A percentile compares a stretch with the other conserved stretches of the same genome.
Conservation (phyloP, 2,888 invertebrate species). For the Pecten maximus region DNA sequence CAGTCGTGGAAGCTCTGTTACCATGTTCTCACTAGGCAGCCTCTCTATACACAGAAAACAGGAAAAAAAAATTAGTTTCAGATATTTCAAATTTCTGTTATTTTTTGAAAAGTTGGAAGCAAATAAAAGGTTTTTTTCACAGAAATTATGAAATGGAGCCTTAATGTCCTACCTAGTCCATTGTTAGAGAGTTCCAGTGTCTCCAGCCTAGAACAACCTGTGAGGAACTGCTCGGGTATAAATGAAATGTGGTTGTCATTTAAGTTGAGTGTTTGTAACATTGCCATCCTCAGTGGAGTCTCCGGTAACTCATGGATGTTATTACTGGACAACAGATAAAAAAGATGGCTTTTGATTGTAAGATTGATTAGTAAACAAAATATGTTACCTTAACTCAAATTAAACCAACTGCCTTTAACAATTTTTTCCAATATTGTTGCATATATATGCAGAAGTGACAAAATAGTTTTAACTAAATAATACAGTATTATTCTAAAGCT, state of each 20-base stretch:
- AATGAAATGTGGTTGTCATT: constrained; percentile 71
- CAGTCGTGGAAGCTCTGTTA: constrained; percentile 65
- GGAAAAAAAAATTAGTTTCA: neutral
- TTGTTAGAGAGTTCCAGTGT: constrained; percentile 72
- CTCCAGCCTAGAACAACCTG: constrained; percentile 69
- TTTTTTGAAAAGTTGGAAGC: no score
- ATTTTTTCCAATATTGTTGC: no score
- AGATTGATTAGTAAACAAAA: neutral
- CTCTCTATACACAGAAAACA: constrained; percentile 64
- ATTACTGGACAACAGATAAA: constrained; percentile 75
- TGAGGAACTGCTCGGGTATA: constrained; percentile 73
- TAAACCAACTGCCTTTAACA: no score
- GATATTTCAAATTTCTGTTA: neutral
- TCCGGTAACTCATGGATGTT: constrained; percentile 64
- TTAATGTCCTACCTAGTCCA: constrained; percentile 67
- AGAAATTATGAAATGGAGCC: no score
- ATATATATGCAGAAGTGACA: no score
- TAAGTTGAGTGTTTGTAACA: constrained; percentile 70
- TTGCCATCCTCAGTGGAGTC: constrained; percentile 63
- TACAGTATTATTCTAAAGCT: no score
- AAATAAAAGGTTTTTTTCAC: neutral
- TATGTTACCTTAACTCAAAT: no score
- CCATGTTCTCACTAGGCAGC: constrained; percentile 71
- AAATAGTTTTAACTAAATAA: no score
- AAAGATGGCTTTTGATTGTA: no score